Base-by-base conservation (phyloP, 2,113 vertebrate genomes). In the Zingel zingel region DNA sequence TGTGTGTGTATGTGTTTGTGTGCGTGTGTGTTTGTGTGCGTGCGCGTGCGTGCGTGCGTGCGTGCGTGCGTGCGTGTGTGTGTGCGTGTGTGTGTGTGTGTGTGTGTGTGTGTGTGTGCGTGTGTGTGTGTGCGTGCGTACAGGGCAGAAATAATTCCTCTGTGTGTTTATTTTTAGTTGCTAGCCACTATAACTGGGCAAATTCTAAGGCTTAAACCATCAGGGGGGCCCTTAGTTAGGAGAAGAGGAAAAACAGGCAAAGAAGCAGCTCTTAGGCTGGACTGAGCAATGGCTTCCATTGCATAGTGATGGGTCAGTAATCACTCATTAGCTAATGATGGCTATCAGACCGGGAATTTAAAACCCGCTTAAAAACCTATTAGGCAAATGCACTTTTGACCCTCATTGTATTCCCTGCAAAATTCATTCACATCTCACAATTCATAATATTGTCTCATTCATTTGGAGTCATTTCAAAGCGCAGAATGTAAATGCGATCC, bases 161-260 rank as follows among this genome's bases (percentile, higher is more conserved):
- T 83, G 50, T 80, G 62, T 69, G 77, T 85, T 90, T 91, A 90
- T 93, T 91, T 91, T 89, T 86, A 88, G 84, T 54, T 80, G 27
- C 27, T n/a, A 53, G 50, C 74, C 64, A 81, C 70, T 83, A 87
- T 70, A 89, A 86, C 83, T 72, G 67, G 69, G 70, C 72, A 87
- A 89, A 90, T 82, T 77, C 77, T 70, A 1, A 58, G 53, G 76
- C 83, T 84, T 57, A 82, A 76, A 85, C 61, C 65, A 62, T 79
- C 84, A 67, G 74, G 76, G 84, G 62, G 67, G 39, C 9, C 25
- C 58, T 86, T 81, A 76, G 66, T 91, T 86, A 89, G 56, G 48
- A 84, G 58, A 67, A 59, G 56, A 68, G 59, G 27, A 4, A 66
- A 70, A 68, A 73, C 67, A 48, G 43, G 64, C 51, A 74, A 74